Conservation (phyloP, 2,888 invertebrate species). For the Hedychridium roseum region DNA sequence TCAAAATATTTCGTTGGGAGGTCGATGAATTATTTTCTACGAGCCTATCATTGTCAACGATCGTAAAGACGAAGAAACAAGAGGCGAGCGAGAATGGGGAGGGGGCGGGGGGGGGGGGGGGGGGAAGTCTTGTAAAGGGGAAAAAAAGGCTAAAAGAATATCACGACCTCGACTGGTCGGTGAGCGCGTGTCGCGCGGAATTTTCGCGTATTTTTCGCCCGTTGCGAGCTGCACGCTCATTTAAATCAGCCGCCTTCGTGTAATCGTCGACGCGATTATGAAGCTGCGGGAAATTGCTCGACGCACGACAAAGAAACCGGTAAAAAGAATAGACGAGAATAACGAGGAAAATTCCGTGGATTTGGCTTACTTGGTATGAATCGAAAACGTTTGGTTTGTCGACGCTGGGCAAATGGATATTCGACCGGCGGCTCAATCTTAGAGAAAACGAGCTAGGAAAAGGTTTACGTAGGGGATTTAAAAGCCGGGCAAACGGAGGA, state of each 20-base stretch:
- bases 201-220: conserved; percentile 24
- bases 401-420: too few relatives aligned
- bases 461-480: conserved; percentile 26
- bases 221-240: conserved; percentile 26
- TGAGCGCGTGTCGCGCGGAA: conserved; percentile 26
- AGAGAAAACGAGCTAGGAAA: too few relatives aligned
- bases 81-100: background rate
- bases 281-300: conserved; percentile 28
- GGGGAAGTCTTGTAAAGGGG: background rate
- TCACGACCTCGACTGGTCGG: conserved; percentile 12
- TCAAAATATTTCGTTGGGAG: too few relatives aligned
- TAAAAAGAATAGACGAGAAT: too few relatives aligned
- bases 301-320: conserved; percentile 31
- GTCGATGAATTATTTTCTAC: too few relatives aligned
- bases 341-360: too few relatives aligned
- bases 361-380: too few relatives aligned
- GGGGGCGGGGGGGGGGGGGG: background rate
- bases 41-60: too few relatives aligned
- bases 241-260: conserved; percentile 31
- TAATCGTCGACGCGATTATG: conserved; percentile 30
- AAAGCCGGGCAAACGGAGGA: too few relatives aligned
- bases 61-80: conserved; percentile 5
- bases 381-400: too few relatives aligned
- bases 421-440: too few relatives aligned
- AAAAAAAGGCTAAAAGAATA: conserved; percentile 2